Percentiles rank a stretch among this genome's conserved stretches.
These are phyloP conservation scores for Scrobipalpa costella DNA, from an alignment of 2,888 invertebrate genomes.

Conservation along the genomic window DNA sequence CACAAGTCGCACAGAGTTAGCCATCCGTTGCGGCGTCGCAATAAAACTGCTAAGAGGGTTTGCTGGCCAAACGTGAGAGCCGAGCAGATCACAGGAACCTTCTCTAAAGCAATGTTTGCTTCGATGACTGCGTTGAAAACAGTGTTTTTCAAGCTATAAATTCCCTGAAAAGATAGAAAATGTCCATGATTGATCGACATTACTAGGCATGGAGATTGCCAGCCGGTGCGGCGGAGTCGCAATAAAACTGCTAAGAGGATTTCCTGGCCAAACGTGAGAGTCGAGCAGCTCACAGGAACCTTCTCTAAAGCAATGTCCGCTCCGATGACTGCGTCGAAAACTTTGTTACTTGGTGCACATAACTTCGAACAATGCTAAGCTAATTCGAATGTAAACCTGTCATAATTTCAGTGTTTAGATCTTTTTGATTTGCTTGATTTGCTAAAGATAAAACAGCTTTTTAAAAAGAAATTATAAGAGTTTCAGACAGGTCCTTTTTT, in stretches of 20 bases:
- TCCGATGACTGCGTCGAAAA: neutral
- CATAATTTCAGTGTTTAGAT: no score
- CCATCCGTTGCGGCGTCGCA: no score
- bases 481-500: no score
- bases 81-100: slow-evolving; percentile 31
- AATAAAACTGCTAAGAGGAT: slow-evolving; percentile 49
- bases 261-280: slow-evolving; percentile 37
- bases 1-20: no score
- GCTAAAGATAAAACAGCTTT: no score
- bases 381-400: no score
- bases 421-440: no score
- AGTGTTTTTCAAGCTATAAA: neutral
- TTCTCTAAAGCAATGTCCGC: slow-evolving; percentile 31
- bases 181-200: neutral
- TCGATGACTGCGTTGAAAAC: neutral
- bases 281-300: slow-evolving; percentile 31
- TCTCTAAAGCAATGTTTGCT: slow-evolving; percentile 31
- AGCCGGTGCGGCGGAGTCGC: slow-evolving; percentile 23
- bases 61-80: slow-evolving; percentile 33
- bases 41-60: slow-evolving; percentile 44
- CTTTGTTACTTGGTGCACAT: neutral
- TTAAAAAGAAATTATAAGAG: no score
- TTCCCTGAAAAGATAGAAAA: neutral
- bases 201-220: neutral
- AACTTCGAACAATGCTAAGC: neutral